Conservation (phyloP, 2,113 vertebrate species). For the Lepus timidus region DNA sequence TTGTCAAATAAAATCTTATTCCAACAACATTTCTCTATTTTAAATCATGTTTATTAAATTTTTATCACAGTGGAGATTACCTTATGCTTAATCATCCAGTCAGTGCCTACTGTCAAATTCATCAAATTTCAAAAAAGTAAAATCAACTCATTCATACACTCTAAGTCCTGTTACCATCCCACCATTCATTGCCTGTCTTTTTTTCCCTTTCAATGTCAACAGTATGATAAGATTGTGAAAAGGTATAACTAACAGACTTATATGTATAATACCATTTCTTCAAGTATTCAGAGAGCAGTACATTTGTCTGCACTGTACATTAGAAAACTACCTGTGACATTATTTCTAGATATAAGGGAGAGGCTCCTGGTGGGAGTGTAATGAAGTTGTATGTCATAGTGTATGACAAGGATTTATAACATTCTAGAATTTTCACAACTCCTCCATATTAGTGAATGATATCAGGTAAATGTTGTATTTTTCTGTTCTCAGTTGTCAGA, state of each 20-base stretch:
- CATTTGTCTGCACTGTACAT: slow-evolving; percentile 80
- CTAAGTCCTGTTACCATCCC: slow-evolving; percentile 83
- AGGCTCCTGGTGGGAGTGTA: slow-evolving; percentile 90
- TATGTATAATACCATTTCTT: slow-evolving; percentile 87
- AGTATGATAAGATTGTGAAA: slow-evolving; percentile 86
- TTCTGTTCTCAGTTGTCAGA: slow-evolving; percentile 77
- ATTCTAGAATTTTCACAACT: slow-evolving; percentile 81
- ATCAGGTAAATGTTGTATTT: slow-evolving; percentile 68
- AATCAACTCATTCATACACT: slow-evolving; percentile 88
- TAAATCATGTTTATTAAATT: slow-evolving; percentile 89
- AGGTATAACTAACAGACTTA: slow-evolving; percentile 83
- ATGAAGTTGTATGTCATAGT: slow-evolving; percentile 84
- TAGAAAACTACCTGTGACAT: slow-evolving; percentile 84
- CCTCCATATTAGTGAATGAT: slow-evolving; percentile 83
- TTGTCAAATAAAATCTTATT: slow-evolving; percentile 81
- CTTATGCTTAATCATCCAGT: slow-evolving; percentile 87
- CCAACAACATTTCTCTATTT: slow-evolving; percentile 87
- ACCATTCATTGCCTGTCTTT: slow-evolving; percentile 91
- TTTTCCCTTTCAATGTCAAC: slow-evolving; percentile 80
- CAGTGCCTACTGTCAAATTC: slow-evolving; percentile 85
- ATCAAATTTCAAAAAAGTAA: slow-evolving; percentile 87
- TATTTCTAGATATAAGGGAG: slow-evolving; percentile 84
- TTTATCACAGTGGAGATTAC: slow-evolving; percentile 90
- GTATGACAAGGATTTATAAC: slow-evolving; percentile 87
- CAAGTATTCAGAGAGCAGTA: slow-evolving; percentile 90